Percentiles rank a stretch among this genome's conserved stretches.
phyloP scores from a whole-genome alignment of 2,797 vertebrate genomes.

The Acridotheres tristis region DNA sequence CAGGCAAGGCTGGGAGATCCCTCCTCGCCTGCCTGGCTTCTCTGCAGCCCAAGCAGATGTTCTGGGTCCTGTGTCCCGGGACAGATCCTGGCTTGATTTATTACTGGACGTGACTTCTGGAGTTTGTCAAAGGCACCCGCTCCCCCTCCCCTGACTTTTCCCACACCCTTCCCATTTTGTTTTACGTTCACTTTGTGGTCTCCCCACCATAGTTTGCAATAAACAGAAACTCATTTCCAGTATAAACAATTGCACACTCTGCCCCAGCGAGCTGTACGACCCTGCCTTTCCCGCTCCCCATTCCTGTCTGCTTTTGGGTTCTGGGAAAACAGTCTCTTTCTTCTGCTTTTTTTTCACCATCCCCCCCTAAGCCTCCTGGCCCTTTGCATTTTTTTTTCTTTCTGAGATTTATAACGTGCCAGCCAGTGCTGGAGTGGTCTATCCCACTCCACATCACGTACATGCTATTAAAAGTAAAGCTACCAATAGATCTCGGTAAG shows the following conservation, averaged over 20 bases:
- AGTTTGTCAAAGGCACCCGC: conserved; percentile 56
- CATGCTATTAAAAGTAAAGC: background rate
- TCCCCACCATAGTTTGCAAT: conserved; percentile 50
- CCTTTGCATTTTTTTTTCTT: background rate
- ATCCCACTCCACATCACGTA: background rate
- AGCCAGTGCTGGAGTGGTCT: background rate
- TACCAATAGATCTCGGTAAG: background rate
- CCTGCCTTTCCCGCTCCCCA: background rate
- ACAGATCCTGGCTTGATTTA: conserved; percentile 51
- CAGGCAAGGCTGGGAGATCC: background rate
- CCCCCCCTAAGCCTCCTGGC: background rate
- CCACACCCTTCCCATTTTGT: conserved; percentile 56
- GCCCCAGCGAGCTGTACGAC: background rate
- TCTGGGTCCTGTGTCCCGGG: conserved; percentile 23
- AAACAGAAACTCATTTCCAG: conserved; percentile 59
- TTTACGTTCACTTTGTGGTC: conserved; percentile 51
- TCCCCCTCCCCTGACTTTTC: conserved; percentile 42
- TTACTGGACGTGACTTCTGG: conserved; percentile 64
- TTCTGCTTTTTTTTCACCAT: background rate
- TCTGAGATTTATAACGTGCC: conserved; percentile 47
- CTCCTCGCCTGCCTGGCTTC: background rate
- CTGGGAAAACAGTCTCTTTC: conserved; percentile 19
- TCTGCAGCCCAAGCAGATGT: conserved; percentile 57
- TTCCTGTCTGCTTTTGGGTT: background rate
- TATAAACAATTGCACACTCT: conserved; percentile 41